Base-by-base conservation (phyloP, 1,140 invertebrate genomes). In the Thaumetopoea pityocampa region DNA sequence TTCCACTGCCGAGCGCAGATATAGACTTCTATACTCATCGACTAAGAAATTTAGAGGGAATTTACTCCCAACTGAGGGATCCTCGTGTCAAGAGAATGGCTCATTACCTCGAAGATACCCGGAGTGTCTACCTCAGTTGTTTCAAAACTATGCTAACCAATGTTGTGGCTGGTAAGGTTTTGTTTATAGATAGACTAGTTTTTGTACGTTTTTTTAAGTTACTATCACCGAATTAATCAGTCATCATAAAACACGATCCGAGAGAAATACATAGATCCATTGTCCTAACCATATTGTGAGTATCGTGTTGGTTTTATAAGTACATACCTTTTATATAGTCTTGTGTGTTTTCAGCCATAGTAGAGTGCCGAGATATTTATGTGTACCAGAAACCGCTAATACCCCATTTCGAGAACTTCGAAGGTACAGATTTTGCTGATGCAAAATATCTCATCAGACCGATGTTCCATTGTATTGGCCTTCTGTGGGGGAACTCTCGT, bases 401-500 rank as follows among this genome's bases (percentile, higher is more conserved):
- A 18, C 72, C 69, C 20, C 86, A 90, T 50, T 89, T 96, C 52
- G 89, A 92, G 28, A 87, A 86, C 14, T 89, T 96, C 32, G 92
- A 95, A 61, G 88, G 87, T 17, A 86, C 81, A 0, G 90, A 92
- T 22, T 92, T 95, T 56, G 73, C 85, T 10, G 90, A 94, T 19
- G 76, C 89, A 2, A 73, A 85, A 11, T 26, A 74, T 1, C 82
- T 89, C 8, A 85, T 97, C 17, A 87, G 89, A 29, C 89, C 91
- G 0, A 72, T 95, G 63, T 77, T 89, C 18, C 81, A 96, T 54
- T 91, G 89, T n/a, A 87, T 96, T 3, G 94, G 93, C 34, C 76
- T 96, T 2, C 84, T 95, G 5, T 97, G 95, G 95, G 89, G 91
- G 1, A 90, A 93, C 62, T 96, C 94, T 0, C 89, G 90, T 51